Percentiles rank a stretch among this genome's conserved stretches.
These are phyloP conservation scores for Trinectes maculatus DNA, from an alignment of 2,113 vertebrate genomes.

Conservation along the genomic window DNA sequence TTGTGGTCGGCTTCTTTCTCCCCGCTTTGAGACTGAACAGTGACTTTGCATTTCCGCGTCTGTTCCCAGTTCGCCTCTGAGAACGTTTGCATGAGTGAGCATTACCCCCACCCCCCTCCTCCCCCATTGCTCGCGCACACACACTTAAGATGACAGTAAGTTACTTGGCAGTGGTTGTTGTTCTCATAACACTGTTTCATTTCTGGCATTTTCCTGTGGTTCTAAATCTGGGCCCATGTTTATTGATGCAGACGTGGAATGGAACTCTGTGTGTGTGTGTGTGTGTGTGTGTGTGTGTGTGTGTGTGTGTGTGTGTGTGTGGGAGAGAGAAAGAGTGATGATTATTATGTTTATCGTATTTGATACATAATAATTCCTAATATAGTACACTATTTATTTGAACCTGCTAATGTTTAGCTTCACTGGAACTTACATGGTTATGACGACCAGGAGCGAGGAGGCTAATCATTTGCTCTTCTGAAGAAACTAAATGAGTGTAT, in stretches of 20 bases:
- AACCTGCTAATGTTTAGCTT: conserved; percentile 50
- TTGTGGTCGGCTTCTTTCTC: conserved; percentile 37
- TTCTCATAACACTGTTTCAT: conserved; percentile 75
- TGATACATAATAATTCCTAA: too few species aligned
- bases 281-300: conserved; percentile 30
- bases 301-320: conserved; percentile 40
- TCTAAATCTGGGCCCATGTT: conserved; percentile 73
- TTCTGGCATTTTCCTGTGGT: conserved; percentile 71
- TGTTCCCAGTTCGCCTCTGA: conserved; percentile 33
- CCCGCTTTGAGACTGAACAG: conserved; percentile 40
- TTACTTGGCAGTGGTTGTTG: conserved; percentile 43
- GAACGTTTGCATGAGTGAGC: conserved; percentile 28
- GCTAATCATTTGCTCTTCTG: too few species aligned
- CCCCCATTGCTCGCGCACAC: not conserved
- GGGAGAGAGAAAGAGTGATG: conserved; percentile 33
- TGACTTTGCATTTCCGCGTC: conserved; percentile 48
- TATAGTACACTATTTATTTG: conserved; percentile 40
- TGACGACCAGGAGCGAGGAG: too few species aligned
- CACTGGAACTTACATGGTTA: conserved; percentile 41
- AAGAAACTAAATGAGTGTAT: too few species aligned
- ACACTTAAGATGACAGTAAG: conserved; percentile 32
- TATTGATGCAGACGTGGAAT: conserved; percentile 72
- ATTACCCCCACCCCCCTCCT: not conserved
- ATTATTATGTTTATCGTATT: too few species aligned
- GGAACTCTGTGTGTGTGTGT: conserved; percentile 33